Evolutionary conservation across 2,888 invertebrate genomes (phyloP).

Genomic region (Agonopterix subpropinquella): DNA sequence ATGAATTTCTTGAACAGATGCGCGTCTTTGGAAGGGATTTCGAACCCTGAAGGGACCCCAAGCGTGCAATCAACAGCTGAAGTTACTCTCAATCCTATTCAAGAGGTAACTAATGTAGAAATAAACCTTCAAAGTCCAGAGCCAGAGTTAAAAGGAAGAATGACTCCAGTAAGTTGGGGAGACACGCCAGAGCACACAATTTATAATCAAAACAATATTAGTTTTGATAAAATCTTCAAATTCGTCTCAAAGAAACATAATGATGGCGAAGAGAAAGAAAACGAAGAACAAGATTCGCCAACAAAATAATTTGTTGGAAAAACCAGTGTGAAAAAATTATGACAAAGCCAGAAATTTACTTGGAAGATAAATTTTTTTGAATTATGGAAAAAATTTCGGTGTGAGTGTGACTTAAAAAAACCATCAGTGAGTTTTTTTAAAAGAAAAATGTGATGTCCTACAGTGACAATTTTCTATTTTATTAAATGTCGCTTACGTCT

Average conservation of each 20-base stretch:
- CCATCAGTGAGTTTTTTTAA: no score
- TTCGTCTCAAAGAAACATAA: conserved; percentile 32
- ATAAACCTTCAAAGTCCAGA: conserved; percentile 14
- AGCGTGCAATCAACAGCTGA: conserved; percentile 49
- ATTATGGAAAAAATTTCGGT: no score
- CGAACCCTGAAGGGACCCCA: conserved; percentile 47
- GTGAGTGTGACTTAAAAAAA: no score
- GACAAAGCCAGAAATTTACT: no score
- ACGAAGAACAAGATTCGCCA: not conserved
- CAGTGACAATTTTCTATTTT: no score
- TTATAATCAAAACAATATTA: conserved; percentile 65
- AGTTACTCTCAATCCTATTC: conserved; percentile 40
- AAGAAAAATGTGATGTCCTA: no score
- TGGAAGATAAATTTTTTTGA: no score
- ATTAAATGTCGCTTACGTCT: no score
- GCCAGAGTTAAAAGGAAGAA: conserved; percentile 17
- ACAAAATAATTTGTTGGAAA: no score
- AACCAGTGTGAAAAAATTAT: no score
- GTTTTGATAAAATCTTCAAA: conserved; percentile 60
- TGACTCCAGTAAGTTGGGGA: conserved; percentile 60
- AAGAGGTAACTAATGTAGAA: conserved; percentile 36
- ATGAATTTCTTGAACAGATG: conserved; percentile 61
- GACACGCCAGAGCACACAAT: conserved; percentile 57
- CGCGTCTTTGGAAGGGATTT: conserved; percentile 48
- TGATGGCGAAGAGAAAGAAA: not conserved